phyloP scores from a whole-genome alignment of 2,888 invertebrate genomes.

The Agrotis clavis region DNA sequence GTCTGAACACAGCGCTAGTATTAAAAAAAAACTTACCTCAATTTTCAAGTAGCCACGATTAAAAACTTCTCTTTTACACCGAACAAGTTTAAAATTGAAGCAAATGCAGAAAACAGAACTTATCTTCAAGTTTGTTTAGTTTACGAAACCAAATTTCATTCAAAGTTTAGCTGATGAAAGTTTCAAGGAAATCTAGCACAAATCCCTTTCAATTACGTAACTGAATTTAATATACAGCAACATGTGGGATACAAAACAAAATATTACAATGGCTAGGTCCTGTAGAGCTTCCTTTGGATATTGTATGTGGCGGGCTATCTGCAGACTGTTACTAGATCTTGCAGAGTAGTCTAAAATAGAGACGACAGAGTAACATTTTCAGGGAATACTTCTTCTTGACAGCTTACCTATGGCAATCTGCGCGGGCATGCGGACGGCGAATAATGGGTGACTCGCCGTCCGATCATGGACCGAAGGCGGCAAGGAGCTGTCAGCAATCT shows the following conservation, averaged over 20 bases:
- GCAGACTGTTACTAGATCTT: conserved; percentile 44
- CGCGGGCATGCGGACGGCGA: too few relatives aligned
- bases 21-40: not conserved
- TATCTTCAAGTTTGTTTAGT: not conserved
- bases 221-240: conserved; percentile 46
- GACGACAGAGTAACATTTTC: not conserved
- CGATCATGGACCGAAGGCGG: too few relatives aligned
- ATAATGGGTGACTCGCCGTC: too few relatives aligned
- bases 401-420: too few relatives aligned
- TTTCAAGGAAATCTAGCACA: conserved; percentile 23
- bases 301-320: conserved; percentile 52
- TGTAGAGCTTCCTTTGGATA: conserved; percentile 50
- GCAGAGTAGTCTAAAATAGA: conserved; percentile 52
- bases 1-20: too few relatives aligned
- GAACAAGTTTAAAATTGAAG: not conserved
- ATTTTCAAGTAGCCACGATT: not conserved
- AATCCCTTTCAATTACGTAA: conserved; percentile 42
- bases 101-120: not conserved
- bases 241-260: conserved; percentile 57
- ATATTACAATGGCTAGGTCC: conserved; percentile 53
- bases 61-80: not conserved
- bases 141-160: not conserved
- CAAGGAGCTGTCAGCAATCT: too few relatives aligned
- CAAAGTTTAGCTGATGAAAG: conserved; percentile 13
- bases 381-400: too few relatives aligned